Conservation (phyloP, 2,797 vertebrate genomes). For the Ceyx erithaca region DNA sequence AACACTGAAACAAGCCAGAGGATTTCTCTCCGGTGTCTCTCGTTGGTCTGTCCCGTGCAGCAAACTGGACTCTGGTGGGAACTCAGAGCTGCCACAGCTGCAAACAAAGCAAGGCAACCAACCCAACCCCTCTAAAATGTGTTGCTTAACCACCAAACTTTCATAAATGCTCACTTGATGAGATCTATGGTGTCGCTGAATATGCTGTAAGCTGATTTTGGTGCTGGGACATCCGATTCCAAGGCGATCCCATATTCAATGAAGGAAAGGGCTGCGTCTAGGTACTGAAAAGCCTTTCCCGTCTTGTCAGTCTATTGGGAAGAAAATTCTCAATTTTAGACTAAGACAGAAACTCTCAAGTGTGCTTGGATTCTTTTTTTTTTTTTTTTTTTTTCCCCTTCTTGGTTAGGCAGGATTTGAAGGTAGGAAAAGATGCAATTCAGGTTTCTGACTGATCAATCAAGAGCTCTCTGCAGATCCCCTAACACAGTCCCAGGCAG, state of each 20-base stretch:
- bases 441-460: neutral
- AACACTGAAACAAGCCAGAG: neutral
- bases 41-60: neutral
- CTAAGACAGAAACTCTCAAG: neutral
- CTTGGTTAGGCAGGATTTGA: neutral
- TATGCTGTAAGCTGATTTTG: conserved; percentile 89
- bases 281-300: conserved; percentile 89
- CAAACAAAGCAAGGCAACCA: neutral
- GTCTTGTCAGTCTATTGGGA: conserved; percentile 85
- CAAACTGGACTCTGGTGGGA: neutral
- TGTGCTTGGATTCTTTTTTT: neutral
- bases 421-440: neutral
- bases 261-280: conserved; percentile 91
- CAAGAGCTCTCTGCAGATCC: neutral
- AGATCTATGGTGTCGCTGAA: conserved; percentile 91
- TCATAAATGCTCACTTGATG: conserved; percentile 83
- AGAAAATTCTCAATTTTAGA: neutral
- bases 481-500: neutral
- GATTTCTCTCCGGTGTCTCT: neutral
- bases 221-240: conserved; percentile 85
- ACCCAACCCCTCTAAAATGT: neutral
- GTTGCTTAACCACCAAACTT: rapidly evolving
- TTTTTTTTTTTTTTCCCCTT: neutral
- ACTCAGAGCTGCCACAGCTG: neutral
- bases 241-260: conserved; percentile 91